Conservation (phyloP, 2,113 vertebrate genomes). For the Tamias sibiricus region DNA sequence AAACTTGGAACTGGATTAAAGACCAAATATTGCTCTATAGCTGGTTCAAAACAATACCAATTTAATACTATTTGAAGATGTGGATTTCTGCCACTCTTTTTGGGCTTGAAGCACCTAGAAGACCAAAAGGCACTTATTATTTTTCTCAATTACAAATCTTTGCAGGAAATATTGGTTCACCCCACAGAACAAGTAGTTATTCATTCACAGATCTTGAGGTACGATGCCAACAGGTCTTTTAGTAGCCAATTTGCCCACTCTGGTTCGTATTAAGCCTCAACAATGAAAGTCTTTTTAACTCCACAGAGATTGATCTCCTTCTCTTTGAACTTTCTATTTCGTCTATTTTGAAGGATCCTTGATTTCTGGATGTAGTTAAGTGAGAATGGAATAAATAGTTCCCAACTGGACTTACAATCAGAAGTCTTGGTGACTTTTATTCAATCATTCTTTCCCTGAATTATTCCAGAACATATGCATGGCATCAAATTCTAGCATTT, state of each 20-base stretch:
- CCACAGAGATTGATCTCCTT: neutral
- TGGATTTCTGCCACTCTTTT: neutral
- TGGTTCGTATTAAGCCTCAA: neutral
- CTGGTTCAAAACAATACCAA: neutral
- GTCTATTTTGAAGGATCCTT: neutral
- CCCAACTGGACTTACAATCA: neutral
- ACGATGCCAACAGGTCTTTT: accelerated
- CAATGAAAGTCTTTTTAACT: neutral
- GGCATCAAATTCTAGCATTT: neutral
- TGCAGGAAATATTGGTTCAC: neutral
- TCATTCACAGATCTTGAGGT: neutral
- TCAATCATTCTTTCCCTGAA: neutral
- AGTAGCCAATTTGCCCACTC: neutral
- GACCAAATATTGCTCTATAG: neutral
- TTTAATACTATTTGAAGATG: neutral
- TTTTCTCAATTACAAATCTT: neutral
- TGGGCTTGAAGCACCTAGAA: neutral
- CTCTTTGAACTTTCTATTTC: neutral
- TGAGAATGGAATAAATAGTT: neutral
- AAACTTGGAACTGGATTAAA: neutral
- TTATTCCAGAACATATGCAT: neutral
- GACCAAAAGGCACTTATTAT: neutral
- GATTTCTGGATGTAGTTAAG: neutral
- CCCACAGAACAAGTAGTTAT: neutral
- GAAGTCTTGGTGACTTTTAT: neutral